These are phyloP conservation scores for Agrotis puta DNA, from an alignment of 2,888 invertebrate genomes.

Conservation along the genomic window DNA sequence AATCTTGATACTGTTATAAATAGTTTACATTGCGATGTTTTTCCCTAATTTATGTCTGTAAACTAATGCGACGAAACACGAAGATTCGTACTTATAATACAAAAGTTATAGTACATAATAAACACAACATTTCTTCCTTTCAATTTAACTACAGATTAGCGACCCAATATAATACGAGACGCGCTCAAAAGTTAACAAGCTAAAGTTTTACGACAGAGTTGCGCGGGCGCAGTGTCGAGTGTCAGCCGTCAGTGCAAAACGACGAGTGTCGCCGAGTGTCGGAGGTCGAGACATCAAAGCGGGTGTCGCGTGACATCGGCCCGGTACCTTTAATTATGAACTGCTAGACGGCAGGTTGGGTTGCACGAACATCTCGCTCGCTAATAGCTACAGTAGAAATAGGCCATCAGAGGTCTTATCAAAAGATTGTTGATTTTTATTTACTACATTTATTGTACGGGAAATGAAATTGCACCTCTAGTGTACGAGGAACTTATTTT, in stretches of 20 bases:
- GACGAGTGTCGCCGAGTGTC: slow-evolving; percentile 52
- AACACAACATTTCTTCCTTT: background rate
- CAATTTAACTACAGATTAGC: slow-evolving; percentile 28
- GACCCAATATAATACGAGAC: slow-evolving; percentile 47
- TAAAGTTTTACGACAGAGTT: slow-evolving; percentile 68
- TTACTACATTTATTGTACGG: too few relatives aligned
- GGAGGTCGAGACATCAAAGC: slow-evolving; percentile 67
- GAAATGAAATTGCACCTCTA: too few relatives aligned
- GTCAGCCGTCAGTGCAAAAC: slow-evolving; percentile 50
- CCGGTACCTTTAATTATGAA: slow-evolving; percentile 59
- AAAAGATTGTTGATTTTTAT: too few relatives aligned
- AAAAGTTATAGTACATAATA: background rate
- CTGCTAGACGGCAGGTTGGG: slow-evolving; percentile 25
- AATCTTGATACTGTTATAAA: background rate
- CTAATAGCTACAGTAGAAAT: background rate
- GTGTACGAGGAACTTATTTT: too few relatives aligned
- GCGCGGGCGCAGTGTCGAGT: slow-evolving; percentile 50
- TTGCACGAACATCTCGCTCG: background rate
- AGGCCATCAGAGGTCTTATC: too few relatives aligned
- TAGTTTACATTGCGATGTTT: too few relatives aligned
- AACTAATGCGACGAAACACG: background rate
- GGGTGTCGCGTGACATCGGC: slow-evolving; percentile 67
- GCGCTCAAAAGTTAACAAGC: slow-evolving; percentile 70
- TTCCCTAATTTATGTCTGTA: too few relatives aligned
- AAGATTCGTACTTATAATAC: background rate